A percentile compares a stretch with the other conserved stretches of the same genome.
These are phyloP conservation scores for Lasioglossum morio DNA, from an alignment of 2,888 invertebrate species.

Conservation along the genomic window DNA sequence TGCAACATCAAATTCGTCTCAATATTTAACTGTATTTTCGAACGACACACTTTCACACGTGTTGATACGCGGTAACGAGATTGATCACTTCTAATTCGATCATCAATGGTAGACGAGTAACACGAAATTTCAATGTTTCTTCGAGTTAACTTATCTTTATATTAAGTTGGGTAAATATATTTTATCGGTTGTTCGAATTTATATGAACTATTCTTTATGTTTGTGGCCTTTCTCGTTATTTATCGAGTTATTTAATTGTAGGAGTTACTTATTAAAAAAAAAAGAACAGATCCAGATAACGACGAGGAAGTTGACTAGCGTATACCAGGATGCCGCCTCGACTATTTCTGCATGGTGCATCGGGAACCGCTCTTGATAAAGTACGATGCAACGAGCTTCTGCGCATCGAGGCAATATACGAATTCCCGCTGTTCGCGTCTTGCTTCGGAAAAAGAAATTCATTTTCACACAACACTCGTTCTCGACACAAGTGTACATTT, in stretches of 20 bases:
- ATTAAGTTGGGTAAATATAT: background rate
- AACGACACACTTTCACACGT: background rate
- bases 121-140: background rate
- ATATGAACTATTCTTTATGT: background rate
- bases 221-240: background rate
- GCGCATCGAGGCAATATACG: conserved; percentile 67
- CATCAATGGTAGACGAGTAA: too few species aligned
- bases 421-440: conserved; percentile 41
- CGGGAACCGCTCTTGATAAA: conserved; percentile 74
- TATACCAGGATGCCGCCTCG: conserved; percentile 64
- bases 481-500: background rate
- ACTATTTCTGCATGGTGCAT: conserved; percentile 74
- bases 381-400: conserved; percentile 73
- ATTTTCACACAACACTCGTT: background rate
- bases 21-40: background rate
- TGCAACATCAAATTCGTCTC: background rate
- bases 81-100: background rate
- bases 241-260: background rate
- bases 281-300: background rate
- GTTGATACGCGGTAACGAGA: background rate
- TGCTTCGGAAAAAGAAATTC: conserved; percentile 5
- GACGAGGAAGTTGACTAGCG: conserved; percentile 32
- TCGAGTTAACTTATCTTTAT: background rate
- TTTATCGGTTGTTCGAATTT: background rate
- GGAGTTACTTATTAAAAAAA: background rate